Evolutionary conservation across 2,113 vertebrate species (phyloP).

Genomic region (Sorex araneus): DNA sequence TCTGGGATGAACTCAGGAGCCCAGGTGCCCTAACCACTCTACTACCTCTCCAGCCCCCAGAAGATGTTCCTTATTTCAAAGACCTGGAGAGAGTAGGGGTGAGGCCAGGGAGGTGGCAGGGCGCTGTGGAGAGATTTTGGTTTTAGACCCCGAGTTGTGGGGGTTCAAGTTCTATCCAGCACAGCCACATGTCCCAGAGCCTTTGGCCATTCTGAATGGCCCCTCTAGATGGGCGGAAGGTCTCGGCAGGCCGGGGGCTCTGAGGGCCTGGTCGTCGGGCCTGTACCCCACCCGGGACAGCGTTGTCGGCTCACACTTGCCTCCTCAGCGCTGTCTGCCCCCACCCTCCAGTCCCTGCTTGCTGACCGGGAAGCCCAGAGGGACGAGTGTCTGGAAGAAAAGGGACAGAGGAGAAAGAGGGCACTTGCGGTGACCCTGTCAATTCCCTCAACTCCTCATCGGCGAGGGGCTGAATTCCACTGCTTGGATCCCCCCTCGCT

Average conservation of each 20-base stretch:
- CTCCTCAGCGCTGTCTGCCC: accelerated
- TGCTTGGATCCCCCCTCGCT: not conserved
- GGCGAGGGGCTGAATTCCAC: not conserved
- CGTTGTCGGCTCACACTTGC: accelerated
- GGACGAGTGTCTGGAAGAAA: too few species aligned
- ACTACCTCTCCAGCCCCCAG: too few species aligned
- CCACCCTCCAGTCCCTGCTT: not conserved
- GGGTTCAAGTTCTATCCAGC: not conserved
- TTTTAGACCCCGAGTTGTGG: not conserved
- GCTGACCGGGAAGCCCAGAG: too few species aligned
- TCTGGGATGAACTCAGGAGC: too few species aligned
- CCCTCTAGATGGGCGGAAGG: not conserved
- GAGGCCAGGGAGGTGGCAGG: not conserved
- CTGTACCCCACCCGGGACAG: too few species aligned
- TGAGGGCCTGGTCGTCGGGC: not conserved
- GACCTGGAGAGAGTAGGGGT: not conserved
- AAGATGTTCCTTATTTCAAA: not conserved
- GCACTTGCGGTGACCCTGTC: not conserved
- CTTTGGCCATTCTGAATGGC: not conserved
- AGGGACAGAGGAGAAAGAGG: too few species aligned
- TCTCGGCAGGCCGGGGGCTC: not conserved
- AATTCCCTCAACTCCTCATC: not conserved
- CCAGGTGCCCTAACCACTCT: too few species aligned
- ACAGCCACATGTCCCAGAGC: not conserved
- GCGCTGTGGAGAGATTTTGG: not conserved